phyloP scores from a whole-genome alignment of 1,140 invertebrate genomes.

The Cephus cinctus region DNA sequence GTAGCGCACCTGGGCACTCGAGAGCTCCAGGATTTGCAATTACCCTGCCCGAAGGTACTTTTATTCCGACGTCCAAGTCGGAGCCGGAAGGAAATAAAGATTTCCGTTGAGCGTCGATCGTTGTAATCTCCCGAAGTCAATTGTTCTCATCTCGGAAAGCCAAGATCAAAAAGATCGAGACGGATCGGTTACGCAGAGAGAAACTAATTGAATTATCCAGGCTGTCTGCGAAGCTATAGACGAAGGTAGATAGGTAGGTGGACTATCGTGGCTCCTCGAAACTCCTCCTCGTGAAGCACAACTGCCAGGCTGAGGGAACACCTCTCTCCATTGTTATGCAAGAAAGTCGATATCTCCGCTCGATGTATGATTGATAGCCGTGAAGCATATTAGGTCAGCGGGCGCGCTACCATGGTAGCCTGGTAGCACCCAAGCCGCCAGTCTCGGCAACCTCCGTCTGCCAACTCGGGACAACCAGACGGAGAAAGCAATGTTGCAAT shows the following conservation, averaged over 20 bases:
- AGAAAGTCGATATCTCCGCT: slow-evolving; percentile 1
- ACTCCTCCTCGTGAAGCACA: too few relatives aligned
- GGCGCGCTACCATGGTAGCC: slow-evolving; percentile 37
- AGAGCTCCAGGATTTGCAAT: slow-evolving; percentile 47
- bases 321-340: neutral
- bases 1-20: slow-evolving; percentile 47
- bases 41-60: slow-evolving; percentile 30
- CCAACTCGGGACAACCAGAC: neutral
- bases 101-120: slow-evolving; percentile 38
- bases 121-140: slow-evolving; percentile 13
- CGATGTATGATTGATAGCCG: slow-evolving; percentile 6
- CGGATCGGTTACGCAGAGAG: too few relatives aligned
- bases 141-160: too few relatives aligned
- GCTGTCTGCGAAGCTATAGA: too few relatives aligned
- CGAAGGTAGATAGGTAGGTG: too few relatives aligned
- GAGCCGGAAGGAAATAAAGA: slow-evolving; percentile 38
- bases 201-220: too few relatives aligned
- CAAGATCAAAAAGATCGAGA: too few relatives aligned
- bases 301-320: too few relatives aligned
- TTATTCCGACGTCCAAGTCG: too few relatives aligned
- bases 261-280: too few relatives aligned
- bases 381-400: slow-evolving; percentile 14
- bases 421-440: slow-evolving; percentile 8
- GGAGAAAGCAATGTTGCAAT: slow-evolving; percentile 9
- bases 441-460: slow-evolving; percentile 4